These are phyloP conservation scores for Latheticus oryzae DNA, from an alignment of 2,888 invertebrate species.

Conservation along the genomic window DNA sequence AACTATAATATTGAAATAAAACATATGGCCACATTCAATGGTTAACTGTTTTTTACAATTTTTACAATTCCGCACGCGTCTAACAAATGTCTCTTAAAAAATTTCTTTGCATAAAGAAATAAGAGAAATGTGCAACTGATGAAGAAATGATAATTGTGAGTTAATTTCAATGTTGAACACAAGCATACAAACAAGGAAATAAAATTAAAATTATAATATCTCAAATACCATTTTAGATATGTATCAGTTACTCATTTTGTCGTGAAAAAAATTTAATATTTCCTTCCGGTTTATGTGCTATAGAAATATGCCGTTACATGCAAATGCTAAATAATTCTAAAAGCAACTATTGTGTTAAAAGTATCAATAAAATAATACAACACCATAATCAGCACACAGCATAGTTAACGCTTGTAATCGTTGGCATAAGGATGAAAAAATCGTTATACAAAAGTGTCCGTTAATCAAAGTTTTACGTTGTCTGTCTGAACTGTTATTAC, in stretches of 20 bases:
- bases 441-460: constrained; percentile 27
- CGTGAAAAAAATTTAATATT: constrained; percentile 9
- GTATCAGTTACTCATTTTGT: constrained; percentile 6
- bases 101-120: too few relatives aligned
- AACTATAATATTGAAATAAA: constrained; percentile 22
- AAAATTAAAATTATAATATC: constrained; percentile 15
- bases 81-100: constrained; percentile 34
- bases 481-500: constrained; percentile 18
- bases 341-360: background rate
- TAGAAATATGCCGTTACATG: background rate
- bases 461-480: constrained; percentile 24
- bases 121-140: constrained; percentile 1
- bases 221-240: constrained; percentile 10
- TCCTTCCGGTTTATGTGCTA: constrained; percentile 3
- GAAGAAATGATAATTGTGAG: background rate
- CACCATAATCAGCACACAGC: constrained; percentile 5
- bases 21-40: constrained; percentile 31
- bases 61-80: constrained; percentile 35
- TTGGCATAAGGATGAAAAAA: constrained; percentile 4
- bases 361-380: too few relatives aligned
- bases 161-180: constrained; percentile 16
- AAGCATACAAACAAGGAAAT: constrained; percentile 43
- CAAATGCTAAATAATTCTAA: too few relatives aligned
- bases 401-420: constrained; percentile 1
- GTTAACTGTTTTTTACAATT: constrained; percentile 25